Conservation (phyloP, 2,113 vertebrate genomes). For the Aythya baeri region DNA sequence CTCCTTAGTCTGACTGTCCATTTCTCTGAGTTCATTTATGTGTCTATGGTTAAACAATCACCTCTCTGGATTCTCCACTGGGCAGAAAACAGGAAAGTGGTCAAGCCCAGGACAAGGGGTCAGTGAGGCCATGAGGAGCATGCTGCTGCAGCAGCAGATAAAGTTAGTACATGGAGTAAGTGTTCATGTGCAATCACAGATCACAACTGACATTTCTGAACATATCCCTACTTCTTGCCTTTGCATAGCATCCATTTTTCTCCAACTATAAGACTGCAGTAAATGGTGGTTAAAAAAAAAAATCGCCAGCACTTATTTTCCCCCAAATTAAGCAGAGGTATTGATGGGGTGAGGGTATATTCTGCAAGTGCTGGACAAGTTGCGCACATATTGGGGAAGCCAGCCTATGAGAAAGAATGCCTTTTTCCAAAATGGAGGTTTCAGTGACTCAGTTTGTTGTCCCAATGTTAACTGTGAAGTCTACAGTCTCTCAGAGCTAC, state of each 20-base stretch:
- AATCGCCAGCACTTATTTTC: background rate
- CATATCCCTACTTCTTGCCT: background rate
- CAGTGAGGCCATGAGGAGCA: fast-evolving
- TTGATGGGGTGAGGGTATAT: background rate
- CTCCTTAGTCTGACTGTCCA: background rate
- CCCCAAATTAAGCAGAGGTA: background rate
- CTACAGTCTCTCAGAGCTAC: background rate
- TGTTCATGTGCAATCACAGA: background rate
- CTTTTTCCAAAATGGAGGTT: background rate
- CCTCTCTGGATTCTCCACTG: background rate
- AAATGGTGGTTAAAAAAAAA: background rate
- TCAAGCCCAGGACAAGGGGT: background rate
- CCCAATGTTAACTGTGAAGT: background rate
- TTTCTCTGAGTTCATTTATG: background rate
- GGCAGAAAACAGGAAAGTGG: background rate
- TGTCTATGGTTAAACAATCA: background rate
- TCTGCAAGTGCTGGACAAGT: background rate
- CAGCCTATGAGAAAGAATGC: background rate
- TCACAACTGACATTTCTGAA: background rate
- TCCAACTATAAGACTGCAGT: background rate
- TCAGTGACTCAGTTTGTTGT: background rate
- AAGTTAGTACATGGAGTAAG: background rate
- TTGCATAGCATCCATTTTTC: background rate
- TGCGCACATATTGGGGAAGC: background rate
- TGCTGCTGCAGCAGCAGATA: background rate